Conservation (phyloP, 2,797 vertebrate genomes). For the Sebastes nivosus region DNA sequence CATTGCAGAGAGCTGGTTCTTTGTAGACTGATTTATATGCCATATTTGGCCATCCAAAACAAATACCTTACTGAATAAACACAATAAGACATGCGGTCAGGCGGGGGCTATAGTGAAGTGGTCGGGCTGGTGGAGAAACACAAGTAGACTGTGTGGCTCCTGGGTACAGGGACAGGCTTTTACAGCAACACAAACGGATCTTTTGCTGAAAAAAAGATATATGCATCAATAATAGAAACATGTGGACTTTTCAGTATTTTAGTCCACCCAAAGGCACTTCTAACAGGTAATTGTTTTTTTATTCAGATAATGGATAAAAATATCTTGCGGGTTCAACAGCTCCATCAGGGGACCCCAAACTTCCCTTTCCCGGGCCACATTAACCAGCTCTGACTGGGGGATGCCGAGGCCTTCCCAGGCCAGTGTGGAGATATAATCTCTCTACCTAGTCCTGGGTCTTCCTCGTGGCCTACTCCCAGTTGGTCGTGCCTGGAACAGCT, state of each 20-base stretch:
- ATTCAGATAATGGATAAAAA: too few relatives aligned
- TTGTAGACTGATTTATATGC: background rate
- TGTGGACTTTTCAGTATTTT: background rate
- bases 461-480: too few relatives aligned
- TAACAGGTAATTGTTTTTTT: background rate
- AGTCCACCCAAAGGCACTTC: too few relatives aligned
- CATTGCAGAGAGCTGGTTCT: background rate
- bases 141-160: background rate
- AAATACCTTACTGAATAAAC: background rate
- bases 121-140: background rate
- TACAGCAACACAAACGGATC: background rate
- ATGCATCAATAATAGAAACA: background rate
- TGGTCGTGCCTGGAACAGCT: too few relatives aligned
- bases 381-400: too few relatives aligned
- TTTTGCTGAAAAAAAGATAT: background rate
- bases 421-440: too few relatives aligned
- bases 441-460: too few relatives aligned
- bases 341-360: too few relatives aligned
- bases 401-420: too few relatives aligned
- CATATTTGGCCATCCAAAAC: background rate
- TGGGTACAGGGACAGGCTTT: background rate
- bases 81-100: background rate
- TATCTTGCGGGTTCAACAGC: too few relatives aligned
- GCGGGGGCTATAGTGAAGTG: too few relatives aligned
- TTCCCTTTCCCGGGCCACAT: too few relatives aligned